Percentiles rank a stretch among this genome's conserved stretches.
phyloP scores from a whole-genome alignment of 2,888 invertebrate species.

The Dasysyrphus albostriatus region DNA sequence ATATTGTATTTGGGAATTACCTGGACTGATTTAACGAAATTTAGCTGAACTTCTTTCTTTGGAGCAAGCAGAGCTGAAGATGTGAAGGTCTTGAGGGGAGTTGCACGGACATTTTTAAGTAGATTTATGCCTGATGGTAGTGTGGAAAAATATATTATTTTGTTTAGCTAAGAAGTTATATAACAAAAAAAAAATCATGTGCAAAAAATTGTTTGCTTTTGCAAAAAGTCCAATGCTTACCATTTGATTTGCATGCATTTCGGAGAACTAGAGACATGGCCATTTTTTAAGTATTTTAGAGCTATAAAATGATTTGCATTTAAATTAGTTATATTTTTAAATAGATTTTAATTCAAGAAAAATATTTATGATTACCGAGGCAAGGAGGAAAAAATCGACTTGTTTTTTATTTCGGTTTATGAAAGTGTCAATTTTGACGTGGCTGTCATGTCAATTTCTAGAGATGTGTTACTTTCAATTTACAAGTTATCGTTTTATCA shows the following conservation, averaged over 20 bases:
- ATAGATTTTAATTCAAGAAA: conserved; percentile 1
- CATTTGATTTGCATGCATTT: conserved; percentile 79
- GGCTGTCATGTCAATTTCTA: background rate
- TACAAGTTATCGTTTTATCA: background rate
- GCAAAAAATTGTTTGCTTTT: conserved; percentile 18
- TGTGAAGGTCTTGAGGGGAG: conserved; percentile 80
- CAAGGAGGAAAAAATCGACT: conserved; percentile 43
- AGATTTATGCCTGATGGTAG: conserved; percentile 70
- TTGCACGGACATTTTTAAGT: conserved; percentile 77
- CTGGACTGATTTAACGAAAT: conserved; percentile 77
- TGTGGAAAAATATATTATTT: conserved; percentile 27
- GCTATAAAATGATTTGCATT: background rate
- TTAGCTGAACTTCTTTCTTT: conserved; percentile 75
- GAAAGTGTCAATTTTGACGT: conserved; percentile 43
- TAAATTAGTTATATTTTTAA: background rate
- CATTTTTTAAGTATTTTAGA: conserved; percentile 76
- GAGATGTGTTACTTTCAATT: conserved; percentile 34
- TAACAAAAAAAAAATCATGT: conserved; percentile 77
- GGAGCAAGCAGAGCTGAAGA: conserved; percentile 77
- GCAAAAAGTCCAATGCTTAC: conserved; percentile 75
- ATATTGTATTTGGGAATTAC: conserved; percentile 74
- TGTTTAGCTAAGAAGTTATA: conserved; percentile 78
- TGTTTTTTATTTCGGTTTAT: conserved; percentile 18
- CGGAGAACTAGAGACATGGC: conserved; percentile 79
- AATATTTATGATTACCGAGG: conserved; percentile 7